Conservation (phyloP, 2,888 invertebrate genomes). For the Andricus quercusramuli region DNA sequence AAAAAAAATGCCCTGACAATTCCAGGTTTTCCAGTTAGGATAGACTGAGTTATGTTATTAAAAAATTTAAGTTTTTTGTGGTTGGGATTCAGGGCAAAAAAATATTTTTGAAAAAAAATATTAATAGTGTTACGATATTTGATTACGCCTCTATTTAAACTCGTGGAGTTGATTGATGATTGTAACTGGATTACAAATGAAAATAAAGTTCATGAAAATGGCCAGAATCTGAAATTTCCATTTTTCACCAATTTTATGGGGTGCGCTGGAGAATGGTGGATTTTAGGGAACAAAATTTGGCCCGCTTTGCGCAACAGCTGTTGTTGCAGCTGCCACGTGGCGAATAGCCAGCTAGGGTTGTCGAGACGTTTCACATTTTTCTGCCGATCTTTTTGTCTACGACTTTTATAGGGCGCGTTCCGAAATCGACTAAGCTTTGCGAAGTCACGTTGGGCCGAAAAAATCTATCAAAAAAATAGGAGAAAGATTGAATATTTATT, state of each 20-base stretch:
- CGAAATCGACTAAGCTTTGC: slow-evolving; percentile 34
- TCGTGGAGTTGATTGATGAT: neutral
- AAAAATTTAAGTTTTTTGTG: no score
- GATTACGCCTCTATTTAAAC: no score
- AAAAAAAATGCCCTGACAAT: no score
- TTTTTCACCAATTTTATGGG: slow-evolving; percentile 26
- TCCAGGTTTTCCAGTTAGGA: no score
- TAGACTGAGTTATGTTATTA: no score
- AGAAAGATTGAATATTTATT: no score
- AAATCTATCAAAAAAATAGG: neutral
- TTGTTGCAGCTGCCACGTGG: slow-evolving; percentile 69
- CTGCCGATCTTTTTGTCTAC: slow-evolving; percentile 41
- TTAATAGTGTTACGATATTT: no score
- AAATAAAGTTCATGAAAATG: neutral
- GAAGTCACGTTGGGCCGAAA: slow-evolving; percentile 15
- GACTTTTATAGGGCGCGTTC: slow-evolving; percentile 41
- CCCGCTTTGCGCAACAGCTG: slow-evolving; percentile 64
- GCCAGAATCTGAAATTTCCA: neutral
- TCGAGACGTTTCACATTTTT: slow-evolving; percentile 41
- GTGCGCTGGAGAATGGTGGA: slow-evolving; percentile 10
- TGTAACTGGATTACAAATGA: neutral
- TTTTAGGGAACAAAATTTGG: slow-evolving; percentile 40
- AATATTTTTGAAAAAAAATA: no score
- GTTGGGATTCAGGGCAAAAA: no score
- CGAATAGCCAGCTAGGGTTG: slow-evolving; percentile 39